Conservation (phyloP, 2,888 invertebrate species). For the Synergus gifuensis region DNA sequence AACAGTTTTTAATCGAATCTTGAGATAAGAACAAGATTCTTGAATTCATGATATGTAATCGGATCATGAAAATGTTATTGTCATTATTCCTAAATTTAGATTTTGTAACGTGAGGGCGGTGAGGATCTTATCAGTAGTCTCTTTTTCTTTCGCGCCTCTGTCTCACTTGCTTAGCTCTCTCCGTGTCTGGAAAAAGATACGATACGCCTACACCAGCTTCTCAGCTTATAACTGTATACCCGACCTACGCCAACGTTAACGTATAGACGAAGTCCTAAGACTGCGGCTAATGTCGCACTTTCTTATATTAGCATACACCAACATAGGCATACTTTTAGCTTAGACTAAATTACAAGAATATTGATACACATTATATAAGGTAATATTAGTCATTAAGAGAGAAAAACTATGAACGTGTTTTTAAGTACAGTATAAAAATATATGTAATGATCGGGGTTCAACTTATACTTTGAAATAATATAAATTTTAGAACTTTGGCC, state of each 20-base stretch:
- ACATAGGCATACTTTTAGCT: neutral
- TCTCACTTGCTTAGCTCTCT: conserved; percentile 20
- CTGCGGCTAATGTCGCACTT: conserved; percentile 8
- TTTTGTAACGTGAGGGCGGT: neutral
- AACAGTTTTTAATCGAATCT: conserved; percentile 4
- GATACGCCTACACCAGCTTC: conserved; percentile 42
- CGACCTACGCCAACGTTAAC: conserved; percentile 45
- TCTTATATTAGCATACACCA: neutral
- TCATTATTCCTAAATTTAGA: conserved; percentile 3
- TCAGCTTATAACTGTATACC: conserved; percentile 41
- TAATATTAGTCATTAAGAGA: too few species aligned
- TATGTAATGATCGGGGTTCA: too few species aligned
- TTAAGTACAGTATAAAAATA: too few species aligned
- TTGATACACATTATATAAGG: neutral
- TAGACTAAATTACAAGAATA: neutral
- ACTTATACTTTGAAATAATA: too few species aligned
- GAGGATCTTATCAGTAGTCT: conserved; percentile 18
- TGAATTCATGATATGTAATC: neutral
- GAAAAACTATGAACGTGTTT: neutral
- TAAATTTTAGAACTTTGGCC: too few species aligned
- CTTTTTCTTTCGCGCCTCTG: conserved; percentile 21
- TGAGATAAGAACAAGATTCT: conserved; percentile 15
- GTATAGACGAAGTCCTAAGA: conserved; percentile 15
- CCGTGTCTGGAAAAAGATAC: conserved; percentile 28
- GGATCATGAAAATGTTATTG: conserved; percentile 17